phyloP scores from a whole-genome alignment of 2,888 invertebrate genomes.

The Octonoba sinensis region DNA sequence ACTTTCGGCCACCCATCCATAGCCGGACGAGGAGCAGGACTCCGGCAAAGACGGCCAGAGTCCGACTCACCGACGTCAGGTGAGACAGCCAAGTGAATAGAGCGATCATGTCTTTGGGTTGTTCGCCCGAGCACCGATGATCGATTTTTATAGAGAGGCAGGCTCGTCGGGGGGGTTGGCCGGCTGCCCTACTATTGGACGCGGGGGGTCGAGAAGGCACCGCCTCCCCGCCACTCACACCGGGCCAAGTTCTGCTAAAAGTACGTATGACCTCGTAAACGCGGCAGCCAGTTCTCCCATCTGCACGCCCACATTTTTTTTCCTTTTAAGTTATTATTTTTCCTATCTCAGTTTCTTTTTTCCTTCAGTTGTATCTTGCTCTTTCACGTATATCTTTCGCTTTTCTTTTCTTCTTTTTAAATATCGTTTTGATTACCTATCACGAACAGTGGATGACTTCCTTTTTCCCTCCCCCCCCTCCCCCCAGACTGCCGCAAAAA shows the following conservation, averaged over 20 bases:
- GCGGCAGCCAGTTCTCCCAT: constrained; percentile 45
- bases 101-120: neutral
- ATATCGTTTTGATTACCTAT: neutral
- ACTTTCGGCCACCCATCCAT: no score
- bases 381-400: neutral
- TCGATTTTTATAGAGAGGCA: constrained; percentile 41
- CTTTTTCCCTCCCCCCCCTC: neutral
- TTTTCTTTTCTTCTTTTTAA: constrained; percentile 4
- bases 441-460: constrained; percentile 5
- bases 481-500: neutral
- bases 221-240: constrained; percentile 40
- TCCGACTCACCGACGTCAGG: constrained; percentile 12
- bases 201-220: constrained; percentile 48
- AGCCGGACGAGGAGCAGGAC: constrained; percentile 4
- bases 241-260: constrained; percentile 34
- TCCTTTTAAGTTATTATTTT: constrained; percentile 4
- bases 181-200: constrained; percentile 64
- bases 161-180: constrained; percentile 41
- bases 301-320: constrained; percentile 55
- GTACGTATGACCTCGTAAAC: constrained; percentile 59
- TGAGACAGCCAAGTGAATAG: neutral
- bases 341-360: constrained; percentile 12
- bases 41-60: constrained; percentile 15
- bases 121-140: neutral
- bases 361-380: constrained; percentile 2